Evolutionary conservation across 2,113 vertebrate species (phyloP).

Genomic region (Heliornis fulica): DNA sequence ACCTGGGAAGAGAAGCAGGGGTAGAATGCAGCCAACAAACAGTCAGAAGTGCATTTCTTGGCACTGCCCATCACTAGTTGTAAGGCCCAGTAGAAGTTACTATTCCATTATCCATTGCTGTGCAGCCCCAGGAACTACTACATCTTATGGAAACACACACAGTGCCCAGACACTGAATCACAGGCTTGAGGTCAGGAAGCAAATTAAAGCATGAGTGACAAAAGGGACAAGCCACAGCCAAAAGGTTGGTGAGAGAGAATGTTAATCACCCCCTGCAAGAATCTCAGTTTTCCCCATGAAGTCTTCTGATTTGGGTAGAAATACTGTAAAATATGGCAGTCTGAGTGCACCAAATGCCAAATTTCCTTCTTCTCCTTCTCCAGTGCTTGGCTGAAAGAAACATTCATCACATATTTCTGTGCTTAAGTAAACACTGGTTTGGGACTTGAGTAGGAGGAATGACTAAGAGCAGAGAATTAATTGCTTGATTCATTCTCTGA

Average conservation of each 20-base stretch:
- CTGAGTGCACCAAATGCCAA: not conserved
- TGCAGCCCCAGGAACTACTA: not conserved
- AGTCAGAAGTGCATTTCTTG: too few relatives aligned
- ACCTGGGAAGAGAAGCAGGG: not conserved
- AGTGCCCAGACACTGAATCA: not conserved
- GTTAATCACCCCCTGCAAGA: not conserved
- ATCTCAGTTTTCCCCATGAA: not conserved
- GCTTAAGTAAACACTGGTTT: not conserved
- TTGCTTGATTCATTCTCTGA: constrained; percentile 9
- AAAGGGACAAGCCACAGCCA: not conserved
- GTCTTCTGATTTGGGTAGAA: not conserved
- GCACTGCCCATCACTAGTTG: not conserved
- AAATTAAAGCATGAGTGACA: not conserved
- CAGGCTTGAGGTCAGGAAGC: not conserved
- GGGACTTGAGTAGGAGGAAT: not conserved
- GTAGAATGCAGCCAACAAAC: not conserved
- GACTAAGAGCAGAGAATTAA: not conserved
- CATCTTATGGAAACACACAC: not conserved
- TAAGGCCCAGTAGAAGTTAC: not conserved
- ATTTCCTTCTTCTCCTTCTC: not conserved
- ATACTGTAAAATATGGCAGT: not conserved
- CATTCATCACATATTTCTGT: not conserved
- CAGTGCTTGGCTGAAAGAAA: not conserved
- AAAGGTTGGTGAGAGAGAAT: not conserved
- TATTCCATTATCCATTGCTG: not conserved